A percentile compares a stretch with the other conserved stretches of the same genome.
Evolutionary conservation across 2,797 vertebrate species (phyloP).

Genomic region (Podargus strigoides): DNA sequence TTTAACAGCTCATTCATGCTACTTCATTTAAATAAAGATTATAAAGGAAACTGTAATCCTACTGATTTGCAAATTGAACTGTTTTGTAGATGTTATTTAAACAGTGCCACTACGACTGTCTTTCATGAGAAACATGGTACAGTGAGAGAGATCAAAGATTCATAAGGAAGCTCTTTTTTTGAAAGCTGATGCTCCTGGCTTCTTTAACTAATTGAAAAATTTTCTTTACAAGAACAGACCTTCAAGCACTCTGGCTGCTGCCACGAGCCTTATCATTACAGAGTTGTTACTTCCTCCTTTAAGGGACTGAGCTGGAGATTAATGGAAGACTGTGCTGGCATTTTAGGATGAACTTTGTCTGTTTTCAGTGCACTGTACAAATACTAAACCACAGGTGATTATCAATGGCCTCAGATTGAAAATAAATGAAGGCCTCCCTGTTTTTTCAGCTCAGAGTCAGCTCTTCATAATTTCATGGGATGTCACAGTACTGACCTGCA

Average conservation of each 20-base stretch:
- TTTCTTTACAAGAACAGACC: slow-evolving; percentile 75
- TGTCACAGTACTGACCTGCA: neutral
- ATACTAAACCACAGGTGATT: slow-evolving; percentile 56
- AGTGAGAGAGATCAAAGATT: slow-evolving; percentile 72
- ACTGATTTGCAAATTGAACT: slow-evolving; percentile 67
- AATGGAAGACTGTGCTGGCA: slow-evolving; percentile 57
- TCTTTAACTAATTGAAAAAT: slow-evolving; percentile 77
- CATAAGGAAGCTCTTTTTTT: slow-evolving; percentile 65
- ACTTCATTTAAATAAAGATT: slow-evolving; percentile 61
- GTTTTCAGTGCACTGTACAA: slow-evolving; percentile 2
- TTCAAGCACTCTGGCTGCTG: slow-evolving; percentile 69
- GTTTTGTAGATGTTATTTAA: slow-evolving; percentile 68
- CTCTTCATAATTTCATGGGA: neutral
- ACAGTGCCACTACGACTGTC: slow-evolving; percentile 24
- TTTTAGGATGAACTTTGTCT: slow-evolving; percentile 53
- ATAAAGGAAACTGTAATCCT: slow-evolving; percentile 54
- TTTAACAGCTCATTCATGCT: slow-evolving; percentile 48
- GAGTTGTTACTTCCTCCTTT: slow-evolving; percentile 69
- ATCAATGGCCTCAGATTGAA: neutral
- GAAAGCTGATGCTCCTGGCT: slow-evolving; percentile 70
- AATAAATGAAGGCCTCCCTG: neutral
- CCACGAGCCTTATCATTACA: slow-evolving; percentile 65
- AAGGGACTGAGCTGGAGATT: slow-evolving; percentile 64
- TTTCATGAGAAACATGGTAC: slow-evolving; percentile 63
- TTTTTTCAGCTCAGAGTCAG: neutral